Base-by-base conservation (phyloP, 2,888 invertebrate genomes). In the Acanthoscelides obtectus region DNA sequence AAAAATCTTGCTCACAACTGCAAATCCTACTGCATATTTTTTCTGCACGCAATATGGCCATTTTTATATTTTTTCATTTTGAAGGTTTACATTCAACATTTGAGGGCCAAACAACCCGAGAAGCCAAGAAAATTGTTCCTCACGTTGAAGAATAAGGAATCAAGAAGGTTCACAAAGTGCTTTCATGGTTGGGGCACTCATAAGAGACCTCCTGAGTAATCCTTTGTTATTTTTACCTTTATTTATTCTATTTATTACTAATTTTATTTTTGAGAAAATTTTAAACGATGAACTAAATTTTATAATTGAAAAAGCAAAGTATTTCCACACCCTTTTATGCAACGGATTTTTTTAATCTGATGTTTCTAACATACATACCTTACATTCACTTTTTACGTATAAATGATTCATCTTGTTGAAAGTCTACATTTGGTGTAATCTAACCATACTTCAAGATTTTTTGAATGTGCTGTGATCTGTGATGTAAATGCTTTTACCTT, bases 71-170 rank as follows among this genome's bases (percentile, higher is more conserved):
- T n/a, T n/a, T n/a, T n/a, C n/a, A n/a, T n/a, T n/a, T n/a, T n/a
- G n/a, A n/a, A 97, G 95, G 98, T 99, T 27, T 99, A 99, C 85
- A 96, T 99, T 78, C 98, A 99, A 86, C 98, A 99, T 86, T 90
- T 99, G 90, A 90, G 97, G 81, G 94, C 95, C 21, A 96, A 98
- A 86, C 98, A 99, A 84, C 94, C 97, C 0, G 96, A 97, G 63
- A 89, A 89, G 73, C 94, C 94, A 0, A 89, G 99, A 73, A 98
- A 98, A 87, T 88, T 99, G 74, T 94, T 97, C 86, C 90, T 98
- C 63, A 96, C 98, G 0, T 89, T 98, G 79, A 99, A 98, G 86
- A 95, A 97, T 83, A 97, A 97, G 83, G 99, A 99, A 87, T 96
- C 97, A 19, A 91, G 91, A 80, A 89, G 96, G 81, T 99, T 99